phyloP scores from a whole-genome alignment of 2,797 vertebrate species.

The Darevskia nairensis region DNA sequence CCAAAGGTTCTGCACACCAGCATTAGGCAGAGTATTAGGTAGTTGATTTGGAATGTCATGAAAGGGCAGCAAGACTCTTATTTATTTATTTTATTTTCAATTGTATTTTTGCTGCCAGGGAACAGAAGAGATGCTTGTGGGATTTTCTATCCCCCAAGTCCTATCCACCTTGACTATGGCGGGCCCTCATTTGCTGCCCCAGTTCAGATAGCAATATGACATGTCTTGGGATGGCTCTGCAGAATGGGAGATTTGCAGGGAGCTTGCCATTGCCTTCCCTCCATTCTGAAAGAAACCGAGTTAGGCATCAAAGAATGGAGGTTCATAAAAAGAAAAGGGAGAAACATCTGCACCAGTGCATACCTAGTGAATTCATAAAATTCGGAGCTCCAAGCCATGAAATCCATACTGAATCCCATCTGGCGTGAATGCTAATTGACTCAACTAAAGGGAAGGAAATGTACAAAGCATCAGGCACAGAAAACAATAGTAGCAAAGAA shows the following conservation, averaged over 20 bases:
- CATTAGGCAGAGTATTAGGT: background rate
- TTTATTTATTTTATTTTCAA: background rate
- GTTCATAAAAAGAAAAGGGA: conserved; percentile 60
- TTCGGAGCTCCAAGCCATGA: conserved; percentile 58
- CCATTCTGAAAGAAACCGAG: conserved; percentile 41
- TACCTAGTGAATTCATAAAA: conserved; percentile 49
- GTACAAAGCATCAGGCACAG: conserved; percentile 49
- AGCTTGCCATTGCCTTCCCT: conserved; percentile 2
- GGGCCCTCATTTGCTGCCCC: background rate
- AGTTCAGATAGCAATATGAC: background rate
- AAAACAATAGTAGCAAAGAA: conserved; percentile 66
- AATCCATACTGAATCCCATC: conserved; percentile 62
- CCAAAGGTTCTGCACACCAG: too few species aligned
- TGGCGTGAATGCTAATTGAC: conserved; percentile 63
- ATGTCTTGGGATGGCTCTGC: background rate
- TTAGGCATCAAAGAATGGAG: conserved; percentile 46
- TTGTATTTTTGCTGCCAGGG: background rate
- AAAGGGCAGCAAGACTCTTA: background rate
- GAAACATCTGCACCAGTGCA: conserved; percentile 41
- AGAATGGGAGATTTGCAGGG: background rate
- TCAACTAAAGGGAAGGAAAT: conserved; percentile 59
- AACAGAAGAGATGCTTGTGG: background rate
- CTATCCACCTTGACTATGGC: background rate
- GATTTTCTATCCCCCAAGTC: background rate
- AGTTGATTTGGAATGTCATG: background rate